These are phyloP conservation scores for Oenanthe oenanthe DNA, from an alignment of 2,113 vertebrate species.

Conservation along the genomic window DNA sequence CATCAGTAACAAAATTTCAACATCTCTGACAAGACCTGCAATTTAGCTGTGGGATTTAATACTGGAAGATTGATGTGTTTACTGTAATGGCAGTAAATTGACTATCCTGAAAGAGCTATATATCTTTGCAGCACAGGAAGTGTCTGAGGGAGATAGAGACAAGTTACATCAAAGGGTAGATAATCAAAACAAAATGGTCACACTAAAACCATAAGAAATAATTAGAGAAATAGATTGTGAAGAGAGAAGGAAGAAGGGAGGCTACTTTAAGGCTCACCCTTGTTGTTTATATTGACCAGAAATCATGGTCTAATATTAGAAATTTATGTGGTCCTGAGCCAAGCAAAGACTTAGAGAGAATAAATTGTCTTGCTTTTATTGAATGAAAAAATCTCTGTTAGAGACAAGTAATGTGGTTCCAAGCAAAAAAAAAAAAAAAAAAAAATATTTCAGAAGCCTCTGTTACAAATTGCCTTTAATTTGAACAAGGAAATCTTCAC, in stretches of 20 bases:
- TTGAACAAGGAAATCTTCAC: not conserved
- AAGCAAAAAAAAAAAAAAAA: not conserved
- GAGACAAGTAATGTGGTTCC: not conserved
- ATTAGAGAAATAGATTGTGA: not conserved
- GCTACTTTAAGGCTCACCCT: not conserved
- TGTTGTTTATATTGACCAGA: not conserved
- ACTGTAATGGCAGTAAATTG: slow-evolving; percentile 54
- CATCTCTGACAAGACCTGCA: slow-evolving; percentile 32
- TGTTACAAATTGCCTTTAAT: not conserved
- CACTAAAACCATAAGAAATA: not conserved
- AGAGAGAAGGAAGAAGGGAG: not conserved
- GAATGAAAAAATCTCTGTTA: not conserved
- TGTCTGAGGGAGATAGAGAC: slow-evolving; percentile 13
- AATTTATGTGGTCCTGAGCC: not conserved
- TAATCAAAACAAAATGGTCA: not conserved
- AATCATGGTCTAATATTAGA: not conserved
- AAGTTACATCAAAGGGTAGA: not conserved
- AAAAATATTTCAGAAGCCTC: not conserved
- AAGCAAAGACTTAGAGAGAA: not conserved
- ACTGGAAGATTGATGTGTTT: slow-evolving; percentile 55
- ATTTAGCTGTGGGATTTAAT: slow-evolving; percentile 56
- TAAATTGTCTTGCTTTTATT: not conserved
- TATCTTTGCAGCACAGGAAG: slow-evolving; percentile 23
- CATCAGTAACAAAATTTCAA: slow-evolving; percentile 23
- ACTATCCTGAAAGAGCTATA: not conserved